Conservation (phyloP, 2,888 invertebrate species). For the Tetanocera ferruginea region DNA sequence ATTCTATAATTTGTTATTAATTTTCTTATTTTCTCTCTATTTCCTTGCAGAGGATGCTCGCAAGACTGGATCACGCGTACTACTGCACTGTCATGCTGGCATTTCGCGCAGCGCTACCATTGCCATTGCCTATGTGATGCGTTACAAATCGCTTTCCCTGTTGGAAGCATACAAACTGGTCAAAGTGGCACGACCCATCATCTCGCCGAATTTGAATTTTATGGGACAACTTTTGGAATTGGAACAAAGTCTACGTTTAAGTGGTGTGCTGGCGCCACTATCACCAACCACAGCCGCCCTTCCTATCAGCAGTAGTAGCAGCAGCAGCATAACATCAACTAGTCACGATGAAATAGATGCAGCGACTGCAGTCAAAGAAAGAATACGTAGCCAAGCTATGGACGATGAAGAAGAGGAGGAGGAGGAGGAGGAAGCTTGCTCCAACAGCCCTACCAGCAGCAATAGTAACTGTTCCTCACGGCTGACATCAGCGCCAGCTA, state of each 20-base stretch:
- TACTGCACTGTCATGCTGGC: slow-evolving; percentile 96
- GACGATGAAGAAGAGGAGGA: slow-evolving; percentile 49
- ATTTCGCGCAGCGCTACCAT: slow-evolving; percentile 95
- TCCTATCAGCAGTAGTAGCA: slow-evolving; percentile 37
- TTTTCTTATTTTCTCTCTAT: slow-evolving; percentile 34
- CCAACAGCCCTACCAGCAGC: slow-evolving; percentile 50
- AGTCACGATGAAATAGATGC: slow-evolving; percentile 28
- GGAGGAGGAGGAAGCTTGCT: slow-evolving; percentile 46
- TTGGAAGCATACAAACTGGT: slow-evolving; percentile 91
- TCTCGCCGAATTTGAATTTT: slow-evolving; percentile 95
- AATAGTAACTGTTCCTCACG: slow-evolving; percentile 63
- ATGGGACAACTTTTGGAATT: slow-evolving; percentile 90
- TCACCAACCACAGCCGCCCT: slow-evolving; percentile 52
- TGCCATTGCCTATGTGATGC: slow-evolving; percentile 95
- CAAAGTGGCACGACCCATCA: slow-evolving; percentile 86
- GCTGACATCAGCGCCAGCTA: slow-evolving; percentile 63
- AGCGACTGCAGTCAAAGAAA: neutral
- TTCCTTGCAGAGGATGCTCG: slow-evolving; percentile 68
- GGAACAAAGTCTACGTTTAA: slow-evolving; percentile 77
- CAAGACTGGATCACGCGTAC: slow-evolving; percentile 73
- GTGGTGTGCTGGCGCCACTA: slow-evolving; percentile 63
- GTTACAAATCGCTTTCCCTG: slow-evolving; percentile 84
- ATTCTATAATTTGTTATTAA: too few relatives aligned
- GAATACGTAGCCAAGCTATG: neutral
- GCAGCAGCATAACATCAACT: slow-evolving; percentile 9